These are phyloP conservation scores for Tenualosa thibaudeaui DNA, from an alignment of 2,797 vertebrate species.

Conservation along the genomic window DNA sequence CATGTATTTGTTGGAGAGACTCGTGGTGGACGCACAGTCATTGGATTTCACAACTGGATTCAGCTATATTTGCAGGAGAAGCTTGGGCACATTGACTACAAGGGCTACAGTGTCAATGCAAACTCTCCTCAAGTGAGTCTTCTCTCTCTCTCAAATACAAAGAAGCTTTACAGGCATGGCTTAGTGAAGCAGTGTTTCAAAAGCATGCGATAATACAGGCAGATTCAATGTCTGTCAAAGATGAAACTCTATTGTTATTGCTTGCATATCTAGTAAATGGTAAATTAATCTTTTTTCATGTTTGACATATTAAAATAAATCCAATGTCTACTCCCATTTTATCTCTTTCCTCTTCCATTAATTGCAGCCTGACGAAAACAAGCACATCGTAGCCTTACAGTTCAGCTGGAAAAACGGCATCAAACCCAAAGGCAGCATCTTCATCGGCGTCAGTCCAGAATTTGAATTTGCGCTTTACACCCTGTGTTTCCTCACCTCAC, in stretches of 20 bases:
- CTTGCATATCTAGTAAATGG: too few species aligned
- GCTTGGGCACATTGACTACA: conserved; percentile 80
- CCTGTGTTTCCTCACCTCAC: conserved; percentile 78
- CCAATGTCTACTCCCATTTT: background rate
- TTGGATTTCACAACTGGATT: conserved; percentile 85
- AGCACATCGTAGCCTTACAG: conserved; percentile 80
- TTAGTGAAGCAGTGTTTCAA: too few species aligned
- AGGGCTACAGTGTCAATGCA: conserved; percentile 75
- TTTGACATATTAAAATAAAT: background rate
- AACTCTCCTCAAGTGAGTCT: conserved; percentile 70
- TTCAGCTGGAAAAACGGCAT: conserved; percentile 83
- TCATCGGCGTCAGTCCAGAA: conserved; percentile 80
- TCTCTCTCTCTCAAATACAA: background rate
- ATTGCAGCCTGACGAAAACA: conserved; percentile 76
- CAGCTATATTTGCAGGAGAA: conserved; percentile 84
- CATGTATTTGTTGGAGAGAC: conserved; percentile 84
- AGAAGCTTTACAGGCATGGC: too few species aligned
- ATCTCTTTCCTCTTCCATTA: background rate
- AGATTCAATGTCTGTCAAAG: too few species aligned
- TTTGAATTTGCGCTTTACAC: conserved; percentile 83
- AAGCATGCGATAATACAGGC: too few species aligned
- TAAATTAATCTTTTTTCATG: background rate
- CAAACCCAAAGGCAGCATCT: conserved; percentile 82
- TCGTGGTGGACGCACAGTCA: conserved; percentile 74
- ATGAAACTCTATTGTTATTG: background rate